A percentile compares a stretch with the other conserved stretches of the same genome.
These are phyloP conservation scores for Acrossocheilus fasciatus DNA, from an alignment of 2,797 vertebrate genomes.

Conservation along the genomic window DNA sequence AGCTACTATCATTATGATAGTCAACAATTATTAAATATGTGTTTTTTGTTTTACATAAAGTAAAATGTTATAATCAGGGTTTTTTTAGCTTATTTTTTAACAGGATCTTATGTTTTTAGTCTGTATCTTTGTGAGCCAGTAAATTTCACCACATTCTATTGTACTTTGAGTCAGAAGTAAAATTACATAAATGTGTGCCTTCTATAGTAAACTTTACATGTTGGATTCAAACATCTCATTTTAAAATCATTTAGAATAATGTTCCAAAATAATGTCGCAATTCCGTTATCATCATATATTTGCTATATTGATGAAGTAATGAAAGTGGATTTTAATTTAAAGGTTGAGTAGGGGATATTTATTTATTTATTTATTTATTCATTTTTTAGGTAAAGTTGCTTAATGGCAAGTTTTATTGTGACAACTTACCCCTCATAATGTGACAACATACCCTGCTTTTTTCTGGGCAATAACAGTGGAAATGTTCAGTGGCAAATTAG, in stretches of 20 bases:
- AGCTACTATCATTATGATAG: conserved; percentile 3
- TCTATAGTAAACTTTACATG: not conserved
- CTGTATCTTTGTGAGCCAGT: not conserved
- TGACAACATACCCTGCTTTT: not conserved
- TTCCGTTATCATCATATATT: not conserved
- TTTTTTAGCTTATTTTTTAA: not conserved
- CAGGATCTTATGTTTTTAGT: not conserved
- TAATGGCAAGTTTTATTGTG: not conserved
- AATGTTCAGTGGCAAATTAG: not conserved
- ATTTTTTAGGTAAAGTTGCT: not conserved
- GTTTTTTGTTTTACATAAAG: not conserved
- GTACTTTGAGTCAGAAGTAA: not conserved
- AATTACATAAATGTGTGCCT: not conserved
- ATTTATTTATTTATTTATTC: not conserved
- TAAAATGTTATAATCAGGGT: not conserved
- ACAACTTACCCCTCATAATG: not conserved
- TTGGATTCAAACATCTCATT: not conserved
- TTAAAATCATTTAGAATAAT: not conserved
- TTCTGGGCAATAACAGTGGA: not conserved
- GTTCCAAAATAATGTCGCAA: not conserved
- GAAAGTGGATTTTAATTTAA: not conserved
- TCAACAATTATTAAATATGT: not conserved
- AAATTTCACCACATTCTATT: not conserved
- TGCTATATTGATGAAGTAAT: not conserved
- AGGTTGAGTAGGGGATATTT: not conserved